Base-by-base conservation (phyloP, 2,797 vertebrate genomes). In the Carapus acus region DNA sequence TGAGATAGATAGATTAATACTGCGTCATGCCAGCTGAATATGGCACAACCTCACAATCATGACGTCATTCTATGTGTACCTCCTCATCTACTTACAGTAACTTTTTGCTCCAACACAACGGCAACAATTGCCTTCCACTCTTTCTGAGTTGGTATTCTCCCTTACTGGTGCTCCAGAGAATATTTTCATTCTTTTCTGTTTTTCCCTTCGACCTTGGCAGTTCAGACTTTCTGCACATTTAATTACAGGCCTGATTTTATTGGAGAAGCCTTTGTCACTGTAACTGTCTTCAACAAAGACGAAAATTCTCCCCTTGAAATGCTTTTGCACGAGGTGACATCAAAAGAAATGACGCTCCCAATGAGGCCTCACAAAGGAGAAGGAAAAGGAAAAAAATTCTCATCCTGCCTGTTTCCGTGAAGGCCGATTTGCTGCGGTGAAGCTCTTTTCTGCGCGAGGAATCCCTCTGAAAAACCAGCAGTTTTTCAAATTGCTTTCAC, bases 261-360 rank as follows among this genome's bases (percentile, higher is more conserved):
- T 74, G 64, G 63, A 72, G 66, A 57, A 51, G 62, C 46, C 49
- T 72, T n/a, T n/a, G n/a, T n/a, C n/a, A n/a, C n/a, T n/a, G n/a
- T n/a, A n/a, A n/a, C n/a, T 61, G 71, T 70, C 61, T 66, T 58
- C 65, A 61, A 78, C 65, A 76, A 79, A 77, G 74, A 40, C 56
- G 58, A 54, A 63, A 39, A 55, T 64, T 20, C 34, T 61, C 50
- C 16, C 39, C 9, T 69, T 74, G 65, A 83, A 81, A 83, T 65
- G 68, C 58, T 66, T 70, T 66, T 71, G 73, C 69, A 56, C 77
- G 76, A 78, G 71, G 70, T 66, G 67, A 76, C 73, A 83, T 84
- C 73, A 80, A 78, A 84, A 69, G 71, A 72, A 80, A 78, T 71
- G 49, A 44, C 65, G 70, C 79, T 71, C 66, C 62, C 69, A 65